Base-by-base conservation (phyloP, 2,797 vertebrate genomes). In the Acipenser oxyrinchus region DNA sequence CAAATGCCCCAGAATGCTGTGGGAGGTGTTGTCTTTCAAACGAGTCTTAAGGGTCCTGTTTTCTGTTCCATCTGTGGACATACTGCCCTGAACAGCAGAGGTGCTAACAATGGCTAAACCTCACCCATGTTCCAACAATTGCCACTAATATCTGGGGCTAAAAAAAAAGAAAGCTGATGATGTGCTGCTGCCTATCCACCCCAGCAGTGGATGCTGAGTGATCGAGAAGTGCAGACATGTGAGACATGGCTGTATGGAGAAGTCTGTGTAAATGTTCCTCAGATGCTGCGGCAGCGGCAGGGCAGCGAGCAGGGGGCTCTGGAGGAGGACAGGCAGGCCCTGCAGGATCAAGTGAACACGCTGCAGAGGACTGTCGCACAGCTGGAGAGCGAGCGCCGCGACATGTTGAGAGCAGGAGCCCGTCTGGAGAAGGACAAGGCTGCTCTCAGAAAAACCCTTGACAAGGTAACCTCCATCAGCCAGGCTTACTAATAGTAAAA, bases 391-490 rank as follows among this genome's bases (percentile, higher is more conserved):
- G 84, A 91, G 72, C 85, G 75, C 72, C 77, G 75, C 8, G 86
- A 89, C 68, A 68, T 85, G 73, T 86, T 88, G 68, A 82, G 76
- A 60, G 68, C 66, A 7, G 66, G 87, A 48, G 57, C 72, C 1
- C 81, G 79, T 6, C 76, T 90, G 1, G 70, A 80, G 57, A 91
- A 88, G 78, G 88, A 89, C 68, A 91, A 79, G 73, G 75, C 78
- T 51, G 73, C 81, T 4, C 80, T 90, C 10, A 89, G 84, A 57
- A 88, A 81, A 66, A 78, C 82, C 0, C 77, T 91, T 70, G 86
- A 89, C 73, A 90, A 89, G 87, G 91, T 92, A 71, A 74, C n/a
- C 11, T 58, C 12, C 15, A 37, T 37, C 37, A 37, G 37, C 37
- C 37, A 37, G 37, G 37, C 37, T 37, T 37, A 5, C 37, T 37